Base-by-base conservation (phyloP, 1,140 invertebrate species). In the Medauroidea extradentata region DNA sequence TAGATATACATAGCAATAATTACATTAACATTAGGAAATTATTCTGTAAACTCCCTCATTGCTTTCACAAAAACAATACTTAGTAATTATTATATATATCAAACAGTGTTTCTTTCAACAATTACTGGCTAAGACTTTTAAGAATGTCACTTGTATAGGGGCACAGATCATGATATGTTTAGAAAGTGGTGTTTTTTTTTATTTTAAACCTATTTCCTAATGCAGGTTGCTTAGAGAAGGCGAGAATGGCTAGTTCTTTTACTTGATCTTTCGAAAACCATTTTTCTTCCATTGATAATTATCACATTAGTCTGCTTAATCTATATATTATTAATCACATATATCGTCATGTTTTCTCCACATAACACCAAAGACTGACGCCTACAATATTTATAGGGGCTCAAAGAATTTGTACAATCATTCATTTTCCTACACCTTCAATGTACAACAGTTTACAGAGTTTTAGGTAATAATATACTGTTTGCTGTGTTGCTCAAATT, bases 121-220 rank as follows among this genome's bases (percentile, higher is more conserved):
- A 57, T 69, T 73, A 73, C 67, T 71, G 67, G 64, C 71, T 75
- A 73, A 68, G 68, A 71, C 29, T 34, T 69, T 75, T 75, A 73
- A 75, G 72, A 71, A 74, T 71, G 72, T 75, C 72, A 73, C 71
- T 74, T 75, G 71, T 73, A 67, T 73, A 73, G 73, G 73, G 73
- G 73, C 73, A 75, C 73, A 74, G 71, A 74, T 75, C 73, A 75
- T 75, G 73, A 75, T 75, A 75, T 75, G 73, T 75, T 75, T 74
- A 72, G 72, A 73, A 70, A 75, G 69, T 73, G 72, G 72, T 75
- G 69, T 73, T 73, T 75, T 64, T 42, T 19, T 21, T 57, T 27
- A 42, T 70, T 67, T 68, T 66, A 57, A 63, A 65, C 69, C 70
- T 73, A 72, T 72, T 63, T 70, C 65, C 71, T 74, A 74, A 74